phyloP scores from a whole-genome alignment of 2,888 invertebrate genomes.

The Urechis unicinctus region DNA sequence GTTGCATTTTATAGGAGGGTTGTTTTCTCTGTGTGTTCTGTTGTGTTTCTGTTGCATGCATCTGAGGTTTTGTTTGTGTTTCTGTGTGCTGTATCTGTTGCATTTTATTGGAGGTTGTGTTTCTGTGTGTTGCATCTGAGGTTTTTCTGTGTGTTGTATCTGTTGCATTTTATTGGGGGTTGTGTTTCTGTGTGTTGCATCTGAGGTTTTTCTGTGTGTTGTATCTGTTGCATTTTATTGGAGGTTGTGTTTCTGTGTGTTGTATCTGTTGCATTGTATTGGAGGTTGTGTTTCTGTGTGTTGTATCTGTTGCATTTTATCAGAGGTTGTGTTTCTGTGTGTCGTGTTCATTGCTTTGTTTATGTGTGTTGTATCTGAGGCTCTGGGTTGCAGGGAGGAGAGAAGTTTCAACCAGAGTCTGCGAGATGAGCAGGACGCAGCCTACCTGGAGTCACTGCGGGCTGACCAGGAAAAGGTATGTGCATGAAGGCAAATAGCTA shows the following conservation, averaged over 20 bases:
- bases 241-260: background rate
- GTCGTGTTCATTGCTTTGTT: constrained; percentile 2
- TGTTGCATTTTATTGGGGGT: no score
- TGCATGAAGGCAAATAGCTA: no score
- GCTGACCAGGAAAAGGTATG: constrained; percentile 94
- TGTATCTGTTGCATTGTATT: background rate
- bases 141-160: no score
- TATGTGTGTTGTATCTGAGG: background rate
- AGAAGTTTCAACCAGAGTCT: constrained; percentile 68
- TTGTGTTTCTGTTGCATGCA: background rate
- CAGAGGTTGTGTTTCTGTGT: no score
- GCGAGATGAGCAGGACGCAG: constrained; percentile 86
- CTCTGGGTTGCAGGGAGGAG: constrained; percentile 37
- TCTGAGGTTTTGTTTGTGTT: no score
- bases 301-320: background rate
- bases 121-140: no score
- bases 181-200: background rate
- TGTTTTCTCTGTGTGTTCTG: no score
- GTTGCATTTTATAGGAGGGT: no score
- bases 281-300: background rate
- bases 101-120: no score
- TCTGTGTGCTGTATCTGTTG: no score
- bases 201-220: no score
- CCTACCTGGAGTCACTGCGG: constrained; percentile 80
- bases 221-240: background rate